phyloP scores from a whole-genome alignment of 2,888 invertebrate species.

The Drosophila nigritarsus region DNA sequence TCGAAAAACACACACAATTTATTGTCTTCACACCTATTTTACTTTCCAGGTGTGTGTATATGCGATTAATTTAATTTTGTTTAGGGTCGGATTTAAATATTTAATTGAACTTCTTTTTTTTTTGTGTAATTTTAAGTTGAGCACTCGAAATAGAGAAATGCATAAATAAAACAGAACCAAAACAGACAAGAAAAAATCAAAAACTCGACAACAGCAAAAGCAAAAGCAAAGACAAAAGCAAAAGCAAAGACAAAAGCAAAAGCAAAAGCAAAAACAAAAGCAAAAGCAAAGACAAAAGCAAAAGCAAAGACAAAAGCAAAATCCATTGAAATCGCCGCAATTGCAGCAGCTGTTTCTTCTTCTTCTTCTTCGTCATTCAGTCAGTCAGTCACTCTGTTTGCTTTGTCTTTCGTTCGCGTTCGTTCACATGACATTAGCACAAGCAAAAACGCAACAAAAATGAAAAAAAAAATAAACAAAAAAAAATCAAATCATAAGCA shows the following conservation, averaged over 20 bases:
- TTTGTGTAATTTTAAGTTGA: constrained; percentile 32
- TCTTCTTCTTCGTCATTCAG: constrained; percentile 10
- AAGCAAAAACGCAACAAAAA: constrained; percentile 41
- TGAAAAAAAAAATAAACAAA: constrained; percentile 16
- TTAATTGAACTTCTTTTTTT: constrained; percentile 20
- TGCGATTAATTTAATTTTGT: not conserved
- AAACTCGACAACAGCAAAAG: not conserved
- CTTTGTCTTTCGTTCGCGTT: constrained; percentile 22
- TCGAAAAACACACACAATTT: not conserved
- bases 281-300: not conserved
- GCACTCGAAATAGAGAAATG: constrained; percentile 27
- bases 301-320: constrained; percentile 3
- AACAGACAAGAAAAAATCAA: not conserved
- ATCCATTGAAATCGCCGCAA: constrained; percentile 21
- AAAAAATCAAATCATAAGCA: constrained; percentile 16
- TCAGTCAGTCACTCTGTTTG: constrained; percentile 19
- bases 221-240: constrained; percentile 4
- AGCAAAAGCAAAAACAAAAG: constrained; percentile 6
- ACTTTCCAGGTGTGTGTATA: not conserved
- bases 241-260: constrained; percentile 9
- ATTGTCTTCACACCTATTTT: not conserved
- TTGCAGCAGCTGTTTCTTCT: constrained; percentile 19
- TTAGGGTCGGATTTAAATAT: constrained; percentile 14
- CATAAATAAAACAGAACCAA: constrained; percentile 1
- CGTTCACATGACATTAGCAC: constrained; percentile 59